Conservation (phyloP, 2,113 vertebrate species). For the Crotophaga sulcirostris region DNA sequence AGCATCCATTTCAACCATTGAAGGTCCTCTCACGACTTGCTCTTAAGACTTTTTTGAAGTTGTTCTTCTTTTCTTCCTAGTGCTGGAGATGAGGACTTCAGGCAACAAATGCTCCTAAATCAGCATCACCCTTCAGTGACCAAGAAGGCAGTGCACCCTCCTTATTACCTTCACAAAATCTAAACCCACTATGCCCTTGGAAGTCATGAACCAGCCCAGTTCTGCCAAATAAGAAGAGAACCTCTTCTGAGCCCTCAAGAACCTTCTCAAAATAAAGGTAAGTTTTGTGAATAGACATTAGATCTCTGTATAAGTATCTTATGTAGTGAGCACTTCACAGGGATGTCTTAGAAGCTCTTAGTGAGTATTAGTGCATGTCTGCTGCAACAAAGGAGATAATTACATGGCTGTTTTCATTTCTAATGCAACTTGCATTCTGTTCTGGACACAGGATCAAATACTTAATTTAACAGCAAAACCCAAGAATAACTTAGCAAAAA, state of each 20-base stretch:
- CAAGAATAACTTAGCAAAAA: neutral
- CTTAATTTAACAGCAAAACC: neutral
- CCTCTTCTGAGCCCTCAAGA: neutral
- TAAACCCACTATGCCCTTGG: accelerated
- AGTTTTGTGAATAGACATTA: neutral
- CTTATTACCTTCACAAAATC: neutral
- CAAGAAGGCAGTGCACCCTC: neutral
- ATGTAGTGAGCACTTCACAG: neutral
- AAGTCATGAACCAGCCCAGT: neutral
- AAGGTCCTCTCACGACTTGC: neutral
- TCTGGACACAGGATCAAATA: neutral
- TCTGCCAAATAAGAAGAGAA: neutral
- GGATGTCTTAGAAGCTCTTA: neutral
- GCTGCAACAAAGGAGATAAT: neutral
- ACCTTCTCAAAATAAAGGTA: neutral
- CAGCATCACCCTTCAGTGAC: neutral
- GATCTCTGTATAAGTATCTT: neutral
- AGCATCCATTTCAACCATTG: neutral
- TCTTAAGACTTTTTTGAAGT: neutral
- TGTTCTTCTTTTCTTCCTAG: neutral
- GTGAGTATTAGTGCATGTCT: neutral
- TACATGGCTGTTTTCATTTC: neutral
- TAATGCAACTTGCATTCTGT: neutral
- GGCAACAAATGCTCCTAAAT: neutral
- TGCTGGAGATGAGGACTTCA: neutral